These are phyloP conservation scores for Phrynosoma platyrhinos DNA, from an alignment of 2,113 vertebrate species.

Conservation along the genomic window DNA sequence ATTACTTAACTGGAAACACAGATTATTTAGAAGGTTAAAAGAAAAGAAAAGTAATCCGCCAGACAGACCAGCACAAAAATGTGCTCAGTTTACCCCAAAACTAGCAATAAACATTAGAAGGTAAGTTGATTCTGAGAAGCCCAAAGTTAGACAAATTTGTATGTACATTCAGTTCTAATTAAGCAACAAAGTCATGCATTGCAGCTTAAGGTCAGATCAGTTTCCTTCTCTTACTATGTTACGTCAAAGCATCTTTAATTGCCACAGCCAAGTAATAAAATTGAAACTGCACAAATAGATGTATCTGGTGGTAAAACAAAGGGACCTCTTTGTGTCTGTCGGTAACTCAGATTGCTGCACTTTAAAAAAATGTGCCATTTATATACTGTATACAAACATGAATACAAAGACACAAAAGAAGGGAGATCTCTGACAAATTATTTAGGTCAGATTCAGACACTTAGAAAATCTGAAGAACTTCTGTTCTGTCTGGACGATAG, in stretches of 20 bases:
- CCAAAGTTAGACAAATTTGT: slow-evolving; percentile 25
- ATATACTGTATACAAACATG: slow-evolving; percentile 30
- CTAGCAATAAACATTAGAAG: slow-evolving; percentile 24
- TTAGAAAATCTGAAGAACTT: slow-evolving; percentile 40
- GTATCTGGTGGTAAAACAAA: slow-evolving; percentile 49
- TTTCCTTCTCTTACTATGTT: slow-evolving; percentile 22
- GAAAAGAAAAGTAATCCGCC: not conserved
- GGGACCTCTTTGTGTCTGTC: slow-evolving; percentile 35
- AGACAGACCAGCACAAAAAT: rapidly evolving
- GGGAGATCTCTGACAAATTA: slow-evolving; percentile 36
- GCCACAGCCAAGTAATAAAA: slow-evolving; percentile 38
- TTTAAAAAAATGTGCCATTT: slow-evolving; percentile 28
- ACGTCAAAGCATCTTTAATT: slow-evolving; percentile 41
- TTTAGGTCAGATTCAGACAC: slow-evolving; percentile 59
- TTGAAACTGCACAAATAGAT: slow-evolving; percentile 44
- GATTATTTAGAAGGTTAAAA: not conserved
- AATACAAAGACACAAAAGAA: not conserved
- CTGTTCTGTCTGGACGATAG: slow-evolving; percentile 46
- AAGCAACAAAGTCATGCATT: slow-evolving; percentile 15
- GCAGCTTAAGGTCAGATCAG: slow-evolving; percentile 38
- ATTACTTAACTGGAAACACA: not conserved
- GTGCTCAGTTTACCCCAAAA: not conserved
- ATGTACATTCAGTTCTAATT: slow-evolving; percentile 51
- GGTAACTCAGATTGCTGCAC: slow-evolving; percentile 29
- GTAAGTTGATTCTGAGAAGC: not conserved